A percentile compares a stretch with the other conserved stretches of the same genome.
phyloP scores from a whole-genome alignment of 2,888 invertebrate genomes.

The Parnassius glacialis region DNA sequence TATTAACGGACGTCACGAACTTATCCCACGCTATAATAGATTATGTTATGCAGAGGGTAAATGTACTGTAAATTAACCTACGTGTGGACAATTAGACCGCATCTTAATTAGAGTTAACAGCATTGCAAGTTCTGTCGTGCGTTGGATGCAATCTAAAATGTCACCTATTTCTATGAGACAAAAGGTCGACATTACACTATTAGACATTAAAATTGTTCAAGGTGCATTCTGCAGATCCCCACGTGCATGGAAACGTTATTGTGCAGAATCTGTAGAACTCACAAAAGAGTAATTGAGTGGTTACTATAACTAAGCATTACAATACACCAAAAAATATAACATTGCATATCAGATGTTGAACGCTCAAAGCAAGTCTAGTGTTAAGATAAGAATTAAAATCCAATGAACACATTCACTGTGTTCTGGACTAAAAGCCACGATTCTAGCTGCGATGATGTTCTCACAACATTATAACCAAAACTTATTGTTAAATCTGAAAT shows the following conservation, averaged over 20 bases:
- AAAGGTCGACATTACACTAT: conserved; percentile 53
- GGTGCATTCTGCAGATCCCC: conserved; percentile 25
- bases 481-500: conserved; percentile 3
- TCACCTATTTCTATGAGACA: conserved; percentile 49
- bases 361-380: too few relatives aligned
- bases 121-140: conserved; percentile 1
- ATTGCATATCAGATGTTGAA: conserved; percentile 7
- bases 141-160: conserved; percentile 31
- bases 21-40: conserved; percentile 59
- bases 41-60: conserved; percentile 55
- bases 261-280: conserved; percentile 1
- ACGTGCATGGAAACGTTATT: not conserved
- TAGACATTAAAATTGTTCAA: conserved; percentile 33
- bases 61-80: conserved; percentile 64
- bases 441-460: conserved; percentile 14
- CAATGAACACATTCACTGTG: not conserved
- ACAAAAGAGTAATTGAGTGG: not conserved
- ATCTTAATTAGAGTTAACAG: conserved; percentile 28
- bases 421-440: conserved; percentile 6
- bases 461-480: conserved; percentile 16
- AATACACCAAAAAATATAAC: conserved; percentile 12
- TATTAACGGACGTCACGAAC: conserved; percentile 72
- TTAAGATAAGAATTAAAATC: too few relatives aligned
- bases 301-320: conserved; percentile 4
- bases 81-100: conserved; percentile 42